Evolutionary conservation across 2,888 invertebrate genomes (phyloP).

Genomic region (Caenorhabditis sp.): DNA sequence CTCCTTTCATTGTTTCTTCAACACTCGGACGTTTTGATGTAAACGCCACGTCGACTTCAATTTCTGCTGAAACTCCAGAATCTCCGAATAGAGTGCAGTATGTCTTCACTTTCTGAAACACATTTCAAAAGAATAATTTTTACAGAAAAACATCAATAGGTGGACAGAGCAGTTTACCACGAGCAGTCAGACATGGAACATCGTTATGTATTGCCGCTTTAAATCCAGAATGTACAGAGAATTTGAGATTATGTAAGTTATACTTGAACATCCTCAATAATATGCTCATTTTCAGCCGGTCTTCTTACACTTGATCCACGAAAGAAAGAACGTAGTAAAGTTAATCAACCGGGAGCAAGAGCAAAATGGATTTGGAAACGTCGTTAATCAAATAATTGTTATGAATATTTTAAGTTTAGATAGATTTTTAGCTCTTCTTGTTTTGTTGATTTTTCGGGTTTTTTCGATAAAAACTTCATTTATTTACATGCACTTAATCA

Average conservation of each 20-base stretch:
- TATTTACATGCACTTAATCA: neutral
- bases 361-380: slow-evolving; percentile 70
- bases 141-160: slow-evolving; percentile 26
- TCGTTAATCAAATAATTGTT: slow-evolving; percentile 13
- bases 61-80: slow-evolving; percentile 27
- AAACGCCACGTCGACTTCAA: slow-evolving; percentile 45
- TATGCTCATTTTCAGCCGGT: slow-evolving; percentile 63
- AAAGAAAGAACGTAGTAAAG: slow-evolving; percentile 66
- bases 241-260: slow-evolving; percentile 57
- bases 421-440: slow-evolving; percentile 8
- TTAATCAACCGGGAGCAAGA: slow-evolving; percentile 70
- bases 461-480: slow-evolving; percentile 3
- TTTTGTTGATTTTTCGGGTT: slow-evolving; percentile 10
- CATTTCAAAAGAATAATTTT: slow-evolving; percentile 2
- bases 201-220: slow-evolving; percentile 65
- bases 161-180: slow-evolving; percentile 59
- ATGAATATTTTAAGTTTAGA: slow-evolving; percentile 6
- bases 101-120: slow-evolving; percentile 9
- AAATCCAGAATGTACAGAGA: slow-evolving; percentile 56
- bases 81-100: slow-evolving; percentile 26
- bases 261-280: slow-evolving; percentile 1
- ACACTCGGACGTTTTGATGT: slow-evolving; percentile 64
- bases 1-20: slow-evolving; percentile 64
- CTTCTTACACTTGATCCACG: slow-evolving; percentile 66
- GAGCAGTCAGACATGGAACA: slow-evolving; percentile 64